Conservation (phyloP, 1,140 invertebrate species). For the Cardiocondyla obscurior region DNA sequence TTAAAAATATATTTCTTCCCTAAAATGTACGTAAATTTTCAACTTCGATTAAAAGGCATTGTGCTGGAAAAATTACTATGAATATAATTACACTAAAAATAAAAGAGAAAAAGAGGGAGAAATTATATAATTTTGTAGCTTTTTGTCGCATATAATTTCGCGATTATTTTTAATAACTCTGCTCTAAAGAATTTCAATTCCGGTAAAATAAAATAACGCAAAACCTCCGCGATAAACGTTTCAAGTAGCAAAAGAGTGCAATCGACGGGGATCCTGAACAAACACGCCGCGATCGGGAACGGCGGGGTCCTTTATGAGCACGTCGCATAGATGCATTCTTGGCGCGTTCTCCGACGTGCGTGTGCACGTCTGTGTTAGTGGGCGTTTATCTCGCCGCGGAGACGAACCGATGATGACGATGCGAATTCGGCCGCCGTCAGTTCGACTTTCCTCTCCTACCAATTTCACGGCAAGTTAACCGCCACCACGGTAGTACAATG, state of each 20-base stretch:
- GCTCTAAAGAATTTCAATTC: neutral
- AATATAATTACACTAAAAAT: neutral
- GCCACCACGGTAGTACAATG: slow-evolving; percentile 81
- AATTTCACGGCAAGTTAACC: slow-evolving; percentile 83
- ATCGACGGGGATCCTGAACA: slow-evolving; percentile 59
- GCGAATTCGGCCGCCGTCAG: slow-evolving; percentile 77
- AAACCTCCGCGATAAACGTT: slow-evolving; percentile 59
- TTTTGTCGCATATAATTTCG: neutral
- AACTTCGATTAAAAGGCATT: neutral
- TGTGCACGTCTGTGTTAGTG: neutral
- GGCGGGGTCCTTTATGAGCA: slow-evolving; percentile 51
- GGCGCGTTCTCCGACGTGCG: neutral
- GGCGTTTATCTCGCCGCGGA: slow-evolving; percentile 43
- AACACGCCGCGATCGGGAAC: slow-evolving; percentile 48
- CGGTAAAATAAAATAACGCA: slow-evolving; percentile 17
- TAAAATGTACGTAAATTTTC: neutral
- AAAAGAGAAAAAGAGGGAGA: neutral
- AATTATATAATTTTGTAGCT: neutral
- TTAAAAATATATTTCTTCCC: neutral
- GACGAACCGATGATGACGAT: slow-evolving; percentile 75
- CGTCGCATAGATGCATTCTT: slow-evolving; percentile 3
- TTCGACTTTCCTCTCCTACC: slow-evolving; percentile 76
- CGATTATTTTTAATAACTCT: neutral
- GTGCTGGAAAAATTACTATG: neutral
- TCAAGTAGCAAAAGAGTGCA: slow-evolving; percentile 17